Base-by-base conservation (phyloP, 2,113 vertebrate species). In the Phoxinus phoxinus region DNA sequence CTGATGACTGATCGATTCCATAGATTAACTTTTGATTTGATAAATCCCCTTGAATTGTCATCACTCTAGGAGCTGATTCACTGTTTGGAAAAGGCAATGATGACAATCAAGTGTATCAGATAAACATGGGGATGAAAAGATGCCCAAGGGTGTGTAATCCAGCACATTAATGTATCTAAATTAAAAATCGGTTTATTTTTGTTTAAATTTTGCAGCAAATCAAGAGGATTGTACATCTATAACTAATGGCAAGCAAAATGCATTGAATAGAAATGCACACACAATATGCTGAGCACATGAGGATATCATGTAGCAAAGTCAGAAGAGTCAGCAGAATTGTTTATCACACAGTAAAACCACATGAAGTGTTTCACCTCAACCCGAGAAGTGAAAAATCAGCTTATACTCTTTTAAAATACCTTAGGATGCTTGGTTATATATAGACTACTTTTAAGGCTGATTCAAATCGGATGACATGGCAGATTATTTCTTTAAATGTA, bases 291-390 rank as follows among this genome's bases (percentile, higher is more conserved):
- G 81, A 86, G 86, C 84, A 89, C 79, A 89, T 86, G 85, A 91
- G 72, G 81, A 86, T 86, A 92, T 89, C 82, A 88, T 86, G 88
- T 87, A 82, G 89, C 72, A 83, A 87, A 59, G 86, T 89, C 88
- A 59, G 73, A 76, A 84, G 88, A 90, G 87, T 89, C 87, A 88
- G 46, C 32, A 83, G 32, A 58, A 72, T 72, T 69, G 59, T 46
- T 80, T 13, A 82, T 82, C 80, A 69, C 79, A 23, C 79, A 51
- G 61, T 44, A 69, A 23, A 69, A 51, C 35, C 46, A 53, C 48
- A 83, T 19, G 21, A 48, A 37, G 11, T 76, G 15, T 51, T 51
- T 51, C n/a, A 51, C 23, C 73, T 85, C 27, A 67, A 19, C n/a
- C 53, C 12, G 78, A 86, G 84, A 82, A 85, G 82, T 88, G 67